Base-by-base conservation (phyloP, 2,888 invertebrate species). In the Hypercompe scribonia region DNA sequence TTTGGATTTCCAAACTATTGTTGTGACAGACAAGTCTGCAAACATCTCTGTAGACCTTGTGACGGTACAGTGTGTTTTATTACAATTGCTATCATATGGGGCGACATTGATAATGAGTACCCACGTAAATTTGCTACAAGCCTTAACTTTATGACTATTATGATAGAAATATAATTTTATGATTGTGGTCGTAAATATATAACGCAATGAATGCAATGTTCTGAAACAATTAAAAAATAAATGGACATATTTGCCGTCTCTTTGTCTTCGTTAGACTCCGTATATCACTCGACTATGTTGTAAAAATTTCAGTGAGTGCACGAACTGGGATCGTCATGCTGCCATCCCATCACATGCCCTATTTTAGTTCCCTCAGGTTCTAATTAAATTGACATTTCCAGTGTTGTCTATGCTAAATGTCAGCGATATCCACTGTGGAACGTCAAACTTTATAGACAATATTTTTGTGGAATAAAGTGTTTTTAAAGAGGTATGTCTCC, bases 401-500 rank as follows among this genome's bases (percentile, higher is more conserved):
- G 81, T 74, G 66, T 63, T 36, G 13, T 36, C 21, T 42, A 33
- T 33, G 18, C 67, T 33, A 63, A 39, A 42, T 34, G 42, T 50
- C n/a, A 50, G 31, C 28, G n/a, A 70, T 36, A 28, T 31, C 21
- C 36, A 64, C 34, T 34, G 64, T 50, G 71, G 24, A 15, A 54
- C 36, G 4, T 18, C 70, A 34, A 36, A 36, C 21, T 65, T 34
- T 54, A 34, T 28, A 13, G 34, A 65, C 15, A 36, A 15, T 31
- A 18, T 70, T 36, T 39, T 31, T 31, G 33, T 61, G 46, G 21
- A 63, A 7, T 63, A 65, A 7, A 15, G 42, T 50, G 42, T 65
- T 65, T 34, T 65, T 10, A 18, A 39, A 28, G 34, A 72, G 72
- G 72, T 72, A 72, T 84, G 84, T 81, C 76, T 72, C 58, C n/a